phyloP scores from a whole-genome alignment of 92 coral and sea anemone genomes.

The Phymanthus crucifer region DNA sequence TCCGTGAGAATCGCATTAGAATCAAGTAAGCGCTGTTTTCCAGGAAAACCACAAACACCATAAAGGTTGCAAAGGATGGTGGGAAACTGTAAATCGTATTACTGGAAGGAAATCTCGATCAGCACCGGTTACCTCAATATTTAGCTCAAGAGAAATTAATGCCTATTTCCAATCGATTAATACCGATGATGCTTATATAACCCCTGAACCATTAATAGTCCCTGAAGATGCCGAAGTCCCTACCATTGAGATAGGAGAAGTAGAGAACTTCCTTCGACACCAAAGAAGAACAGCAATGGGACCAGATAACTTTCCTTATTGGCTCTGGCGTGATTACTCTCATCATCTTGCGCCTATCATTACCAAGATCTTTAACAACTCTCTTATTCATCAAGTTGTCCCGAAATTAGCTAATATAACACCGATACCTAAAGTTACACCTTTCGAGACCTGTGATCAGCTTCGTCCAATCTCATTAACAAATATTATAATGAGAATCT shows the following conservation, averaged over 20 bases:
- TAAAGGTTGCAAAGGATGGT: neutral
- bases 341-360: no score
- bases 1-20: neutral
- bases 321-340: no score
- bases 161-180: conserved; percentile 48
- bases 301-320: no score
- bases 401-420: no score
- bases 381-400: no score
- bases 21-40: neutral
- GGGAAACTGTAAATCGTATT: neutral
- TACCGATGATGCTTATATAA: conserved; percentile 39
- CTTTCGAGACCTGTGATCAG: no score
- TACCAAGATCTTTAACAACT: no score
- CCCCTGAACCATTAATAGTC: conserved; percentile 45
- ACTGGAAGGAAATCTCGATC: neutral
- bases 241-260: conserved; percentile 14
- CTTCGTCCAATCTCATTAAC: no score
- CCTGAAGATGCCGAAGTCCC: conserved; percentile 45
- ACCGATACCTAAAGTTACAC: no score
- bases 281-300: no score
- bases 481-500: no score
- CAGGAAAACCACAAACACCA: neutral
- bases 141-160: conserved; percentile 45
- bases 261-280: conserved; percentile 23
- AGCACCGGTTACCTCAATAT: conserved; percentile 19